Percentiles rank a stretch among this genome's conserved stretches.
Conservation (phyloP, 92 coral and sea anemone species). For the Ricordea florida region DNA sequence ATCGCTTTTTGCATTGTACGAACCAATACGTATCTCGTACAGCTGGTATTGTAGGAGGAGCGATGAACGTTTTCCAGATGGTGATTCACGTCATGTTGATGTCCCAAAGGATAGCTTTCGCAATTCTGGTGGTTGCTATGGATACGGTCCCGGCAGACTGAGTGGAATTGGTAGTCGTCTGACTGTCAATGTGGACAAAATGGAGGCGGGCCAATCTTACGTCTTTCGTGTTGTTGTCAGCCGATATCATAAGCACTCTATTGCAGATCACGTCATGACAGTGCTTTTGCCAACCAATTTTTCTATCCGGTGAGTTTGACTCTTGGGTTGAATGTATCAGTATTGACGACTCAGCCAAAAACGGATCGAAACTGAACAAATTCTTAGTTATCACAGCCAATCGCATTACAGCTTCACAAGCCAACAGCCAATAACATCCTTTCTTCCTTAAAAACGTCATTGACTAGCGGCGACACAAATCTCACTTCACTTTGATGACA, state of each 20-base stretch:
- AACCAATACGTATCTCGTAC: neutral
- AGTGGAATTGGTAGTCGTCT: neutral
- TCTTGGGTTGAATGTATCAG: too few relatives aligned
- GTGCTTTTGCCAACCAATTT: constrained; percentile 41
- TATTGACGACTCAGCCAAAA: too few relatives aligned
- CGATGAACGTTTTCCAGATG: neutral
- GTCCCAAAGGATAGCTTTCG: neutral
- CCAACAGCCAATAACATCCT: too few relatives aligned
- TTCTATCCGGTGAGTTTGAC: constrained; percentile 59
- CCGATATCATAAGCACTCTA: constrained; percentile 11
- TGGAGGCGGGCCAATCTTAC: neutral
- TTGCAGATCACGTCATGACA: constrained; percentile 30
- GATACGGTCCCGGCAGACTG: constrained; percentile 54
- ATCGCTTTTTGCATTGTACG: constrained; percentile 8
- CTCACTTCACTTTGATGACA: too few relatives aligned
- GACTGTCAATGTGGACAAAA: constrained; percentile 10
- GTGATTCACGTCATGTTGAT: constrained; percentile 21
- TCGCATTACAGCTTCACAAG: too few relatives aligned
- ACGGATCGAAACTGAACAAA: too few relatives aligned
- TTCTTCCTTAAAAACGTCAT: too few relatives aligned
- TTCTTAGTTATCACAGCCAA: too few relatives aligned
- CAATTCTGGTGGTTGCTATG: constrained; percentile 42
- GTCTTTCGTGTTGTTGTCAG: neutral
- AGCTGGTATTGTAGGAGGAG: constrained; percentile 44
- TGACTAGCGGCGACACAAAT: too few relatives aligned